A percentile compares a stretch with the other conserved stretches of the same genome.
Evolutionary conservation across 2,797 vertebrate genomes (phyloP).

Genomic region (Enteromius paludinosus): DNA sequence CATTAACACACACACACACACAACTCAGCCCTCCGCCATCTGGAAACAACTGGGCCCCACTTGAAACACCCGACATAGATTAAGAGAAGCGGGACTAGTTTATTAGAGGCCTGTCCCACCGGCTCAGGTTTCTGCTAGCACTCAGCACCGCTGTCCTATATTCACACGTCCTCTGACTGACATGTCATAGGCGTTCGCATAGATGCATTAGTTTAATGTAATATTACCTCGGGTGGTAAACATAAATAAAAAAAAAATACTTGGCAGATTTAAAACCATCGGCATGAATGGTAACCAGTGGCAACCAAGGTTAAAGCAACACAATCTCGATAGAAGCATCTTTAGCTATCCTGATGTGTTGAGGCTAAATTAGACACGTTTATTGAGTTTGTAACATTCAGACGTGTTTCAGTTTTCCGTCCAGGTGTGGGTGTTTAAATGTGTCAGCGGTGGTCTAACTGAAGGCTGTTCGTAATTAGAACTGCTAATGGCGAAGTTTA

Average conservation of each 20-base stretch:
- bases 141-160: constrained; percentile 27
- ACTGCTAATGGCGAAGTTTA: constrained; percentile 35
- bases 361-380: constrained; percentile 5
- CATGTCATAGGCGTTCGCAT: not conserved
- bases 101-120: constrained; percentile 41
- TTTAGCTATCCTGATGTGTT: constrained; percentile 2
- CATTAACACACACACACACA: constrained; percentile 48
- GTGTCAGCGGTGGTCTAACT: constrained; percentile 21
- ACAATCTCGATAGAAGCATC: not conserved
- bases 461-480: constrained; percentile 48
- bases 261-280: not conserved
- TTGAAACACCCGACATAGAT: constrained; percentile 43
- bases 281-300: constrained; percentile 12
- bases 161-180: constrained; percentile 24
- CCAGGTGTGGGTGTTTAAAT: constrained; percentile 32
- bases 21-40: constrained; percentile 38
- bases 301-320: constrained; percentile 28
- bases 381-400: not conserved
- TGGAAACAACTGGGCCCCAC: constrained; percentile 52
- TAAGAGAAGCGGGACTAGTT: constrained; percentile 43
- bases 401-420: not conserved
- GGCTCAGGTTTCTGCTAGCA: constrained; percentile 44
- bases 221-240: not conserved
- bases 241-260: constrained; percentile 14
- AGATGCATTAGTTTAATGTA: constrained; percentile 5